Conservation (phyloP, 2,113 vertebrate species). For the Rhinolophus ferrumequinum region DNA sequence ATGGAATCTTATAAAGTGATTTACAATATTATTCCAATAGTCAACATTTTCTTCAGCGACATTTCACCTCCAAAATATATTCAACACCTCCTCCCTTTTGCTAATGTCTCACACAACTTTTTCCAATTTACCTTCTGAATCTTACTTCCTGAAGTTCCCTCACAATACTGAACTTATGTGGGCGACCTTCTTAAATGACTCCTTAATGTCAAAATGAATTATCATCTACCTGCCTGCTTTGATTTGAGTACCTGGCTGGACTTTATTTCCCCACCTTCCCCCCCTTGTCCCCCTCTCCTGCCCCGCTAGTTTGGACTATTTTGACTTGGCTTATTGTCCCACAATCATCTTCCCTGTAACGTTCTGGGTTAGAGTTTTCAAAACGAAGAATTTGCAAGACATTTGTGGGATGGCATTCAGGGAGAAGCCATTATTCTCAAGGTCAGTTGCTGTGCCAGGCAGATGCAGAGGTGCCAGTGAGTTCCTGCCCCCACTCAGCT, state of each 20-base stretch:
- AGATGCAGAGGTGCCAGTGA: neutral
- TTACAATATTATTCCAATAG: neutral
- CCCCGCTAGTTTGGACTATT: neutral
- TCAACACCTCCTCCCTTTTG: neutral
- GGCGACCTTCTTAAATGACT: neutral
- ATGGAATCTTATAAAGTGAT: neutral
- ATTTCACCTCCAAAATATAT: neutral
- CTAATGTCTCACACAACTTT: neutral
- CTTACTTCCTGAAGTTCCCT: neutral
- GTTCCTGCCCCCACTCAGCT: rapidly evolving
- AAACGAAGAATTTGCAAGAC: neutral
- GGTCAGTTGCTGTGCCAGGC: neutral
- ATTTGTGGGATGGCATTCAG: neutral
- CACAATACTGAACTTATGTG: neutral
- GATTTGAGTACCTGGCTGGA: neutral
- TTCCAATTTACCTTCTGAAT: neutral
- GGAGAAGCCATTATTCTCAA: neutral
- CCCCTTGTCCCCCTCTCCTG: neutral
- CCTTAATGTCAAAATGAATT: neutral
- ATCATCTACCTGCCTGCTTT: neutral
- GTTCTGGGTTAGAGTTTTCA: neutral
- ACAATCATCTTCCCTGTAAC: neutral
- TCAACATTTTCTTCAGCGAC: neutral
- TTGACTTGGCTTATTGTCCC: neutral
- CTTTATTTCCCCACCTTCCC: neutral